Base-by-base conservation (phyloP, 2,888 invertebrate species). In the Machimus atricapillus region DNA sequence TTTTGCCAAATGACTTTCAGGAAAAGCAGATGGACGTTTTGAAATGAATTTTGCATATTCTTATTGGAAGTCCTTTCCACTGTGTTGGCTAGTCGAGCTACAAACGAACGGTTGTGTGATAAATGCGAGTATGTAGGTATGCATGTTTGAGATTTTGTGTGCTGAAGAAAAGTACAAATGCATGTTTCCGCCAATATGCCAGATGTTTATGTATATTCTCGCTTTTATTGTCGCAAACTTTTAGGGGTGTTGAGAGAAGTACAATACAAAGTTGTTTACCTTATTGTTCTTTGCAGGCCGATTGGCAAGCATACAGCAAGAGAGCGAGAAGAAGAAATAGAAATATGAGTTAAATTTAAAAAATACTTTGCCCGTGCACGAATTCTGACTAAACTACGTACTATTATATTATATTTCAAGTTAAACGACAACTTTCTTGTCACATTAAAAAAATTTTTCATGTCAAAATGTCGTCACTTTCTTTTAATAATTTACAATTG, bases 31-130 rank as follows among this genome's bases (percentile, higher is more conserved):
- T 82, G 82, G 82, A 82, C 58, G 82, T 66, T 82, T 34, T 82
- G n/a, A 23, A 82, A 82, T 82, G 37, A 82, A 82, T 82, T 82
- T 82, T 82, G 82, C 82, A 82, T 82, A 82, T 82, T 82, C 82
- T 34, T 58, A 58, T 82, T 82, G 56, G 12, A 37, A 82, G 82
- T 66, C 37, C 16, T 37, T 82, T 34, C 82, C 34, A 66, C 34
- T n/a, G 66, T 66, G 82, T 31, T 52, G 56, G 34, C 58, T 56
- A 23, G 82, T 40, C 23, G 82, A 37, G 82, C 58, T 7, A 34
- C 58, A 82, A 37, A 56, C 37, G 58, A 37, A 58, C 58, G 58
- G n/a, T 7, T 14, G 8, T 66, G 82, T 23, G 16, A 52, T 37
- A 46, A 34, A 58, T 19, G 19, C 37, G 73, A 7, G 5, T 23